Base-by-base conservation (phyloP, 2,113 vertebrate genomes). In the Synchiropus splendidus region DNA sequence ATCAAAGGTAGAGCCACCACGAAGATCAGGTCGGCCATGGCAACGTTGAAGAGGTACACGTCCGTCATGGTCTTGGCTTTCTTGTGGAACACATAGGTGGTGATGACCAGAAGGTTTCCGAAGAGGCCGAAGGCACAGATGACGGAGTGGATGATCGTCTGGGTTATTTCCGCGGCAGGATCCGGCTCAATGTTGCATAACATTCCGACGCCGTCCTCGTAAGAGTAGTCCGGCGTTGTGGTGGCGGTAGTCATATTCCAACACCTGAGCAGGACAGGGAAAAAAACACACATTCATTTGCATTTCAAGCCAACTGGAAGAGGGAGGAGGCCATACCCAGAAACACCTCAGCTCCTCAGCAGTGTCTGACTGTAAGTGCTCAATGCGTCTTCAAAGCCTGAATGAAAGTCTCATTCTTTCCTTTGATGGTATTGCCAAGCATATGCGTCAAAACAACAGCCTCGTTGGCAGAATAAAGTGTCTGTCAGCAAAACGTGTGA, bases 41-140 rank as follows among this genome's bases (percentile, higher is more conserved):
- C 91, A 81, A 98, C 80, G 12, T 97, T 92, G 39, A 90, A 48
- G 11, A 98, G 90, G 27, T 85, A 96, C 4, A 94, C 69, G 1
- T 98, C 94, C 0, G 94, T 96, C 90, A 97, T 91, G 0, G 89
- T 89, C 63, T 89, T 93, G 36, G 76, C 51, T 65, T 69, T 87
- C 75, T 89, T 92, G 17, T 97, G 97, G 10, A 85, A 85, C 1
- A 75, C 50, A 16, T 92, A 95, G 16, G 92, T 97, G 38, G 83
- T 12, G 45, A 93, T 85, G 1, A 98, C 94, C 1, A 97, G 77
- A 3, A 66, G 0, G 17, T 98, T 98, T 12, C 94, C 94, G 9
- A 92, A 31, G 6, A 97, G 77, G 36, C 94, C 94, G 0, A 86
- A 60, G 1, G 74, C 36, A 4, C 86, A 91, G 38, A 94, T 90